phyloP scores from a whole-genome alignment of 2,113 vertebrate genomes.

The Collichthys lucidus region DNA sequence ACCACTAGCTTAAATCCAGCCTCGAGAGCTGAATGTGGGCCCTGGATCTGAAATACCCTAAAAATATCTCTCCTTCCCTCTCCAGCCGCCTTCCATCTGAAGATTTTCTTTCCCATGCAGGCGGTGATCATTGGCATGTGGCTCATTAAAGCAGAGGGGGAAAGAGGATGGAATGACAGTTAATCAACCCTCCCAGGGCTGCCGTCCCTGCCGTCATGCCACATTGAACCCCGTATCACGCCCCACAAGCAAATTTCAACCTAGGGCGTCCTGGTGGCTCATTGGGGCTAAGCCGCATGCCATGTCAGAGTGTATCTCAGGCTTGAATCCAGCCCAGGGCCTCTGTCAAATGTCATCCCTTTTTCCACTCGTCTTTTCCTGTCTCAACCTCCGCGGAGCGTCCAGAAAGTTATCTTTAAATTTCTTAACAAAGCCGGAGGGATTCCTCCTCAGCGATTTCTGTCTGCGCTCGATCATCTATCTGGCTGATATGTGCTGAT shows the following conservation, averaged over 20 bases:
- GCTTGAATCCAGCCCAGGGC: constrained; percentile 24
- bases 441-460: constrained; percentile 11
- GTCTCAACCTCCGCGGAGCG: not conserved
- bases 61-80: constrained; percentile 51
- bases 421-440: constrained; percentile 38
- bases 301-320: constrained; percentile 23
- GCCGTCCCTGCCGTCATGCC: constrained; percentile 24
- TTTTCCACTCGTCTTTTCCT: constrained; percentile 3
- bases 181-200: constrained; percentile 71
- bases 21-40: constrained; percentile 31
- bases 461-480: not conserved
- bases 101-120: constrained; percentile 43
- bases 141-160: constrained; percentile 66
- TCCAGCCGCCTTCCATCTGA: constrained; percentile 17
- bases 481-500: constrained; percentile 13
- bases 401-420: constrained; percentile 35
- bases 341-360: constrained; percentile 15
- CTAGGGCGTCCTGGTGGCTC: constrained; percentile 9
- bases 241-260: constrained; percentile 30
- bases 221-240: constrained; percentile 10
- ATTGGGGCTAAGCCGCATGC: not conserved
- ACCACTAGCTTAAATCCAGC: constrained; percentile 9
- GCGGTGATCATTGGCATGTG: constrained; percentile 61
- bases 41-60: constrained; percentile 40
- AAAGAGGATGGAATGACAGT: constrained; percentile 60